A percentile compares a stretch with the other conserved stretches of the same genome.
phyloP scores from a whole-genome alignment of 2,888 invertebrate species.

The Blomia tropicalis region DNA sequence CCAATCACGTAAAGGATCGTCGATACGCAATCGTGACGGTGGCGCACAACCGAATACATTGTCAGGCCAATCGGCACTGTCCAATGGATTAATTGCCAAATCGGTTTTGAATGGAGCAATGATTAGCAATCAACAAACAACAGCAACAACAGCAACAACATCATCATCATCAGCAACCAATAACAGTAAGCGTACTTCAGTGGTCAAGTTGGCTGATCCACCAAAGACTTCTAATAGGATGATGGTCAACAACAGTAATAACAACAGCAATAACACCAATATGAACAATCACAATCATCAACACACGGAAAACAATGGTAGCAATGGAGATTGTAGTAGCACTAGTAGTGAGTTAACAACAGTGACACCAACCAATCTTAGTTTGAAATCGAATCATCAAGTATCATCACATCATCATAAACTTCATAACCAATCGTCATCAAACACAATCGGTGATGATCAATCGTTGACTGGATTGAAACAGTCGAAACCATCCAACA shows the following conservation, averaged over 20 bases:
- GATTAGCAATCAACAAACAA: background rate
- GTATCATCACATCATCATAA: background rate
- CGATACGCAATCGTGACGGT: background rate
- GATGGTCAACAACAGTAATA: background rate
- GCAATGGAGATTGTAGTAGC: background rate
- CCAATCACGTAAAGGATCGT: background rate
- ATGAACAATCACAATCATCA: background rate
- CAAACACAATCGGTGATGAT: no score
- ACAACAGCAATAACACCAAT: background rate
- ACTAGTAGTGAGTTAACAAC: background rate
- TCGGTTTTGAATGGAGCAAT: background rate
- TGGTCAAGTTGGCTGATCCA: background rate
- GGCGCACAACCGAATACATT: background rate
- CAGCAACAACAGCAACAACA: background rate
- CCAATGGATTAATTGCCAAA: background rate
- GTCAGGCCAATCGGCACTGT: background rate
- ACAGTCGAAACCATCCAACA: no score
- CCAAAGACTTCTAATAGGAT: background rate
- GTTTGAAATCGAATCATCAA: background rate
- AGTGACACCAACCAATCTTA: slow-evolving; percentile 3
- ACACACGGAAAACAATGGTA: background rate
- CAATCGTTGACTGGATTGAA: no score
- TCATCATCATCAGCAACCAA: background rate
- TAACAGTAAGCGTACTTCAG: background rate
- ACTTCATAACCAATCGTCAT: background rate